Evolutionary conservation across 2,888 invertebrate genomes (phyloP).

Genomic region (Eulithis testata): DNA sequence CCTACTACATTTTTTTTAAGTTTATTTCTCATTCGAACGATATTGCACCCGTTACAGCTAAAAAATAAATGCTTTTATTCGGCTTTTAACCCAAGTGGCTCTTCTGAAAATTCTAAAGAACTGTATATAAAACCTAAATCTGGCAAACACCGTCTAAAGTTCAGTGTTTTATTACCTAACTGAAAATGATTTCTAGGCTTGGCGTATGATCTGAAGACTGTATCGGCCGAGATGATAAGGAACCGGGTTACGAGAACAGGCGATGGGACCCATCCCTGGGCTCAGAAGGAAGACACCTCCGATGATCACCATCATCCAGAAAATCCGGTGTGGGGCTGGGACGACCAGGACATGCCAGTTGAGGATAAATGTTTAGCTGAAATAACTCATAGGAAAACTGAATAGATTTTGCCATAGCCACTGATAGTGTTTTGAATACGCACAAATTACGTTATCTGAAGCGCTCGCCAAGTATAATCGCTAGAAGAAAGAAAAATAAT

Average conservation of each 20-base stretch:
- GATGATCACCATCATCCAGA: conserved; percentile 80
- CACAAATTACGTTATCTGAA: neutral
- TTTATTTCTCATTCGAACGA: too few relatives aligned
- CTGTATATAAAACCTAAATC: too few relatives aligned
- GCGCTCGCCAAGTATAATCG: too few relatives aligned
- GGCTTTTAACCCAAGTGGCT: too few relatives aligned
- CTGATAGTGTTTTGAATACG: neutral
- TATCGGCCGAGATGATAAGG: conserved; percentile 87
- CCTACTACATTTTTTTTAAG: too few relatives aligned
- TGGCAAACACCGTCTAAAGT: too few relatives aligned
- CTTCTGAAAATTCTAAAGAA: too few relatives aligned
- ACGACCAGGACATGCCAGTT: conserved; percentile 89
- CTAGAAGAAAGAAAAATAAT: too few relatives aligned
- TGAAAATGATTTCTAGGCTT: conserved; percentile 81
- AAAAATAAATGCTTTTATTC: too few relatives aligned
- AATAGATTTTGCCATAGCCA: conserved; percentile 44
- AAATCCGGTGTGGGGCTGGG: conserved; percentile 92
- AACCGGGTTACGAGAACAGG: conserved; percentile 90
- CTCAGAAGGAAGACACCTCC: conserved; percentile 55
- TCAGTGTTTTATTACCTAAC: too few relatives aligned
- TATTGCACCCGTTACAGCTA: too few relatives aligned
- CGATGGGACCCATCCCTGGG: conserved; percentile 85
- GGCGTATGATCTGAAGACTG: conserved; percentile 94
- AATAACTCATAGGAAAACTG: conserved; percentile 66
- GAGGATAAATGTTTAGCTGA: conserved; percentile 86